Evolutionary conservation across 2,797 vertebrate genomes (phyloP), one percentile per base, ranked within the genome.

Genomic region (Austrolebias charrua): DNA sequence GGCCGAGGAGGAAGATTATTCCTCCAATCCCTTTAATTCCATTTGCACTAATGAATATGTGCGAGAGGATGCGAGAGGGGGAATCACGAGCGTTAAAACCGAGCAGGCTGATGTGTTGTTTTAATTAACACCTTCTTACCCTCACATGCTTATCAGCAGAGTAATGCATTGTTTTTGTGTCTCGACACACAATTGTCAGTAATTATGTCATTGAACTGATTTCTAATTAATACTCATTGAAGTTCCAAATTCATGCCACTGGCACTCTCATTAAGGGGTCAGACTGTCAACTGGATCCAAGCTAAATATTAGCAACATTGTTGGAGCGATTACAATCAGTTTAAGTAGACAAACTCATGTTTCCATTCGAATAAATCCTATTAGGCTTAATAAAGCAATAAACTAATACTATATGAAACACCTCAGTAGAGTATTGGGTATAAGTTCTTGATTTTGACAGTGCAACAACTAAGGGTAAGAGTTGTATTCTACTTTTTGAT

Each of bases 11-110:
- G 80, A 59, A 83, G 84, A 89, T 89, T 88, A 89, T 82, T 77
- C 72, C 64, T 80, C 71, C 80, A 89, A 88, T 86, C 81, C 84
- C 79, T 69, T 72, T 88, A 89, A 90, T 89, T 88, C 88, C 77
- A 89, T 86, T 90, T 84, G 81, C 81, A 76, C 78, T 86, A 84
- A 89, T 88, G 83, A 85, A 81, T 78, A 14, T 72, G 66, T 80
- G 65, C 64, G 71, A 45, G 74, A 46, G 55, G 52, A 51, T 52
- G 60, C 56, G 53, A 45, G 47, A 28, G 54, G 43, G 54, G 35
- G 48, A 54, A 45, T 53, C 45, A 55, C 49, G 56, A 66, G 44
- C 58, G 63, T 77, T 67, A 56, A 81, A 79, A 73, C 60, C 43
- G 40, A 69, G 46, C 77, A 72, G 60, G 72, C 52, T 60, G 72